These are phyloP conservation scores for Leucophenga varia DNA, from an alignment of 1,140 invertebrate species.

Conservation along the genomic window DNA sequence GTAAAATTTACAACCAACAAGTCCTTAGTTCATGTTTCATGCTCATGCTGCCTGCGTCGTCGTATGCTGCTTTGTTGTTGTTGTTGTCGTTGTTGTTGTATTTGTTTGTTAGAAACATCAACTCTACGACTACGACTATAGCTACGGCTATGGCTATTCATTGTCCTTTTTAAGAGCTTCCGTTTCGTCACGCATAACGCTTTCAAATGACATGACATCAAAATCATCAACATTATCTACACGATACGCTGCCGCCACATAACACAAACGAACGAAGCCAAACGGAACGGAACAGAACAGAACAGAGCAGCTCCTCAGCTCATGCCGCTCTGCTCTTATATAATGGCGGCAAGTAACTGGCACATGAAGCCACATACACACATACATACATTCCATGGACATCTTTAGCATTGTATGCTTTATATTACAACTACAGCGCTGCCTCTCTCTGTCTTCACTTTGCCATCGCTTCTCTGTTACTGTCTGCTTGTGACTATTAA, in stretches of 20 bases:
- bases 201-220: slow-evolving; percentile 44
- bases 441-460: too few species aligned
- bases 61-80: slow-evolving; percentile 14
- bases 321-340: too few species aligned
- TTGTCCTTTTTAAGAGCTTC: slow-evolving; percentile 46
- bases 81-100: too few species aligned
- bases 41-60: too few species aligned
- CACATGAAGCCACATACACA: not conserved
- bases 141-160: slow-evolving; percentile 23
- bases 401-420: too few species aligned
- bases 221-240: slow-evolving; percentile 42
- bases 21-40: slow-evolving; percentile 33
- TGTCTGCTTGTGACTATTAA: too few species aligned
- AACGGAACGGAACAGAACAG: too few species aligned
- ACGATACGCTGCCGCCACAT: slow-evolving; percentile 11
- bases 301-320: too few species aligned
- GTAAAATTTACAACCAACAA: slow-evolving; percentile 38
- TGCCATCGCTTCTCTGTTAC: too few species aligned
- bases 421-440: too few species aligned
- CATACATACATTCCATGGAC: not conserved
- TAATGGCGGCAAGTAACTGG: too few species aligned
- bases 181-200: slow-evolving; percentile 47
- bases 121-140: slow-evolving; percentile 14
- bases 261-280: not conserved
- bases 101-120: too few species aligned